phyloP scores from a whole-genome alignment of 2,888 invertebrate genomes.

The Sinotaia quadrata region DNA sequence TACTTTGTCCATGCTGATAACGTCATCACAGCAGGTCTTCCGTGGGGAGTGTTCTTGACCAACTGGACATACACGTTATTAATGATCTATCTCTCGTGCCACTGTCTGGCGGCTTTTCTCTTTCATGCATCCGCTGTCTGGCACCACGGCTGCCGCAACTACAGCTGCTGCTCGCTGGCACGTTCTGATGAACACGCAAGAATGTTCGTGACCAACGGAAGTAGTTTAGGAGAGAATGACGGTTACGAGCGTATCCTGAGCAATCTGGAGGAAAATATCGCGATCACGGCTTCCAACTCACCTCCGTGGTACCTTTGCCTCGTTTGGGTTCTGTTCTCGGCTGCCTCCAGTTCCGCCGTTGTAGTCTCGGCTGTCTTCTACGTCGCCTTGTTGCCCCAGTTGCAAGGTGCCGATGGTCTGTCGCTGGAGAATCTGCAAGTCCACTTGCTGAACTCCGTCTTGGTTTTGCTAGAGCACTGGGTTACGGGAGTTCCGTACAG shows the following conservation, averaged over 20 bases:
- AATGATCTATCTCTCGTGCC: constrained; percentile 49
- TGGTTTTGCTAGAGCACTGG: constrained; percentile 57
- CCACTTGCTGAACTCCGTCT: constrained; percentile 61
- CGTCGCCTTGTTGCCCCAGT: constrained; percentile 50
- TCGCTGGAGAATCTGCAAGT: constrained; percentile 51
- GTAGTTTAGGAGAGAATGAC: neutral
- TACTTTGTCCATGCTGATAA: neutral
- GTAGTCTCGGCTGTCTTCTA: constrained; percentile 63
- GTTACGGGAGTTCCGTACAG: constrained; percentile 58
- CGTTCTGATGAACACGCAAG: neutral
- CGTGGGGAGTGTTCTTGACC: constrained; percentile 62
- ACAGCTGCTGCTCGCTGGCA: neutral
- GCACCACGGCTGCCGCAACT: neutral
- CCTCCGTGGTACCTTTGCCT: constrained; percentile 37
- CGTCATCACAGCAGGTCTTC: neutral
- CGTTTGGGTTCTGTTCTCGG: constrained; percentile 56
- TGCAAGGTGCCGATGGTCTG: constrained; percentile 10
- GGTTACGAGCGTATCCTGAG: neutral
- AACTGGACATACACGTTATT: constrained; percentile 65
- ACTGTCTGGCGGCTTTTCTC: constrained; percentile 40
- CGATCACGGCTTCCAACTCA: neutral
- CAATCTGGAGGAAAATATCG: neutral
- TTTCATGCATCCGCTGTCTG: constrained; percentile 25
- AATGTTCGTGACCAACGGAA: neutral
- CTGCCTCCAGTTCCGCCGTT: constrained; percentile 46